These are phyloP conservation scores for Ptyas mucosa DNA, from an alignment of 2,113 vertebrate species.

Conservation along the genomic window DNA sequence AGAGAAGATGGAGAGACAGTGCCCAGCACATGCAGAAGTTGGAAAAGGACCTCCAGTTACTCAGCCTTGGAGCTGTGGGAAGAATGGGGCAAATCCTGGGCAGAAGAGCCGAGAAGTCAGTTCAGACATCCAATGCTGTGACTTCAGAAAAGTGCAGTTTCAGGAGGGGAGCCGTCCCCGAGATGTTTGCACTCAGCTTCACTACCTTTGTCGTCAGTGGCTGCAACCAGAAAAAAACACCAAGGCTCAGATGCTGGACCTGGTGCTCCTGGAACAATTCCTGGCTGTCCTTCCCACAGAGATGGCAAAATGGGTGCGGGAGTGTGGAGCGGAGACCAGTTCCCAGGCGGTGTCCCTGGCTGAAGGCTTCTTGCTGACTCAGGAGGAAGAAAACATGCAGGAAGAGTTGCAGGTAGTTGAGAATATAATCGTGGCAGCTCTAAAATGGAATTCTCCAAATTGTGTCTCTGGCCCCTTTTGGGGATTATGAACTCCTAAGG, in stretches of 20 bases:
- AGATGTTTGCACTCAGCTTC: not conserved
- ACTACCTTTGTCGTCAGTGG: not conserved
- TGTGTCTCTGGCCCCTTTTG: too few species aligned
- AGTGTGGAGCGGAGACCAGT: not conserved
- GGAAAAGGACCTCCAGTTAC: not conserved
- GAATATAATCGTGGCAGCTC: not conserved
- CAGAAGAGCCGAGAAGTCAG: not conserved
- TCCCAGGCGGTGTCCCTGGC: not conserved
- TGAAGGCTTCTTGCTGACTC: accelerated
- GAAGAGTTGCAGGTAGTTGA: not conserved
- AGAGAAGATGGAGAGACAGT: not conserved
- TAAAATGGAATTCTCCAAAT: not conserved
- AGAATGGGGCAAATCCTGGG: not conserved
- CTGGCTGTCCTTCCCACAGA: not conserved
- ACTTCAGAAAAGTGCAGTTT: not conserved
- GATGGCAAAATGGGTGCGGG: not conserved
- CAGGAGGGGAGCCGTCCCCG: not conserved
- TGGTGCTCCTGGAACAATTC: not conserved
- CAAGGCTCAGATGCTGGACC: not conserved
- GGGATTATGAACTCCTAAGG: not conserved
- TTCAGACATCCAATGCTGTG: accelerated
- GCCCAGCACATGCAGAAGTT: not conserved
- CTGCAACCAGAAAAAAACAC: not conserved
- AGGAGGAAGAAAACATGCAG: not conserved
- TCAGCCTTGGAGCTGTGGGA: not conserved